These are phyloP conservation scores for Corynorhinus townsendii DNA, from an alignment of 2,113 vertebrate species.

Conservation along the genomic window DNA sequence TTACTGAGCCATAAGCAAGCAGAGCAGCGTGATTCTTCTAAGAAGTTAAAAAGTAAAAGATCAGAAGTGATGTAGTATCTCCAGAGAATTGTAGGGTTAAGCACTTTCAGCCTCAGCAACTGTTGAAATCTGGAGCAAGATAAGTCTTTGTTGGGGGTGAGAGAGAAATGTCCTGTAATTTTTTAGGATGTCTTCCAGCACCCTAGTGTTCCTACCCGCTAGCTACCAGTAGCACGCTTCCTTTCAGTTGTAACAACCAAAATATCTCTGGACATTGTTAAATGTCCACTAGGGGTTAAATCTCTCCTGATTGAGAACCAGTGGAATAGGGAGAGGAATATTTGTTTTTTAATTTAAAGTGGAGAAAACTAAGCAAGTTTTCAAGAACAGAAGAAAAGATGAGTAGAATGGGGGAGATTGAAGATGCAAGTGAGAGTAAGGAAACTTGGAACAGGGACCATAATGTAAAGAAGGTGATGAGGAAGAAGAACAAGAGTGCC, in stretches of 20 bases:
- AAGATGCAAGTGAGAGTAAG: not conserved
- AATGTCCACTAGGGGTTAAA: not conserved
- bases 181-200: not conserved
- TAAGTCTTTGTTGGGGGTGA: not conserved
- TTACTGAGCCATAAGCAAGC: not conserved
- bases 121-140: not conserved
- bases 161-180: not conserved
- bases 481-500: not conserved
- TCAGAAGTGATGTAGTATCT: not conserved
- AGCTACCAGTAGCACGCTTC: not conserved
- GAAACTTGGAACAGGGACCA: not conserved
- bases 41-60: not conserved
- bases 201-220: not conserved
- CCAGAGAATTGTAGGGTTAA: not conserved
- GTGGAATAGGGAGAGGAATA: not conserved
- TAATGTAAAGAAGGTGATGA: not conserved
- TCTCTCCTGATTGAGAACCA: not conserved
- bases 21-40: not conserved
- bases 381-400: not conserved
- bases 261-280: not conserved
- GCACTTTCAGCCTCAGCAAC: not conserved
- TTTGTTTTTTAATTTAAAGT: not conserved
- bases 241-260: not conserved
- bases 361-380: not conserved
- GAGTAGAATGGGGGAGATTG: not conserved